These are phyloP conservation scores for Mythimna pallens DNA, from an alignment of 2,888 invertebrate genomes.

Conservation along the genomic window DNA sequence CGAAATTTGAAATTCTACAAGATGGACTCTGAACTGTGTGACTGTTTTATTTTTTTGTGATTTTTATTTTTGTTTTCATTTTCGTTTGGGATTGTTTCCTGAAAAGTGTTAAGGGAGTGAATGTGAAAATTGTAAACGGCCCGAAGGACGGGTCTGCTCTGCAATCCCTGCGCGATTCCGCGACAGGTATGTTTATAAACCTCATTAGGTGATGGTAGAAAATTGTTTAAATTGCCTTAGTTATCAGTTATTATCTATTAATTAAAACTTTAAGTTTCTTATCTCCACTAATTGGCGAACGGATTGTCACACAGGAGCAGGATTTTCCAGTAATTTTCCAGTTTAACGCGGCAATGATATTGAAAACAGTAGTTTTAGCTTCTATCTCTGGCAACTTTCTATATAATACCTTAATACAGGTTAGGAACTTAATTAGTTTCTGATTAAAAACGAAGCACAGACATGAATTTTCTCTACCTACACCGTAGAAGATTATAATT, in stretches of 20 bases:
- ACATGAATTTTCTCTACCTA: conserved; percentile 7
- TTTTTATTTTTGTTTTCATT: conserved; percentile 40
- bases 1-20: conserved; percentile 49
- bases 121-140: conserved; percentile 81
- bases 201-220: conserved; percentile 44
- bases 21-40: conserved; percentile 60
- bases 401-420: conserved; percentile 39
- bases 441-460: conserved; percentile 18
- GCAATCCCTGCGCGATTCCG: conserved; percentile 74
- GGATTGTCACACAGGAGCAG: conserved; percentile 33
- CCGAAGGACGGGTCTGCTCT: conserved; percentile 81
- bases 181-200: conserved; percentile 78
- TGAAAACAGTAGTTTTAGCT: conserved; percentile 34
- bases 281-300: conserved; percentile 20
- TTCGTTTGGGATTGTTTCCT: conserved; percentile 49
- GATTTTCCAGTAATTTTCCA: conserved; percentile 39
- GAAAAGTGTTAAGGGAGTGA: conserved; percentile 70
- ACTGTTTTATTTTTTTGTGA: conserved; percentile 55
- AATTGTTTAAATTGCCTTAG: conserved; percentile 50
- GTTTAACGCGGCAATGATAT: conserved; percentile 31
- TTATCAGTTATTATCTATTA: conserved; percentile 26
- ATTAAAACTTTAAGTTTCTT: conserved; percentile 34
- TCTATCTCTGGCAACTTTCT: conserved; percentile 44
- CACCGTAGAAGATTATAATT: neutral
- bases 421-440: conserved; percentile 36